These are phyloP conservation scores for Cosmia pyralina DNA, from an alignment of 2,888 invertebrate genomes.

Conservation along the genomic window DNA sequence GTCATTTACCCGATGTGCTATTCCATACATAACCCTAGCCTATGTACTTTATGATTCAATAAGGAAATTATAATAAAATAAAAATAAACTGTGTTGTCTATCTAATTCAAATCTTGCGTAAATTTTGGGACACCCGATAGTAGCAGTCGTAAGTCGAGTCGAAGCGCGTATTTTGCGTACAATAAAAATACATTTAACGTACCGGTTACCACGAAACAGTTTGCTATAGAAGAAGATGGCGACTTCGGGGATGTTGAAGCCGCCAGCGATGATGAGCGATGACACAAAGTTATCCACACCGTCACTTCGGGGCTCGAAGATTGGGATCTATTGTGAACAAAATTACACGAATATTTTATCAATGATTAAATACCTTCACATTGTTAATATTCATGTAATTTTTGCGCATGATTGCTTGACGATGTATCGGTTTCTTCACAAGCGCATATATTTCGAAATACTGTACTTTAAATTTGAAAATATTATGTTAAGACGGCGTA, in stretches of 20 bases:
- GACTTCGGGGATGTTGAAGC: constrained; percentile 97
- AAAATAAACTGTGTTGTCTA: no score
- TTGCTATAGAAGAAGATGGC: constrained; percentile 97
- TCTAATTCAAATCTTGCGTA: no score
- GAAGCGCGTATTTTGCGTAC: neutral
- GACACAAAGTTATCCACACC: constrained; percentile 98
- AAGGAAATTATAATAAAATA: no score
- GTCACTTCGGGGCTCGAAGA: constrained; percentile 98
- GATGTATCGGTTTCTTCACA: no score
- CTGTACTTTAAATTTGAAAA: no score
- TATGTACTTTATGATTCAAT: no score
- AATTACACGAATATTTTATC: neutral
- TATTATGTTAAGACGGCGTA: no score
- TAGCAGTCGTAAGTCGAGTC: no score
- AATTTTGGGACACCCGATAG: no score
- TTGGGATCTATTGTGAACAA: constrained; percentile 93
- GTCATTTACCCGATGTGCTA: no score
- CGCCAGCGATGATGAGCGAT: constrained; percentile 96
- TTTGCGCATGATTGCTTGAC: neutral
- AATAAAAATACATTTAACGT: neutral
- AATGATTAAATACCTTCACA: neutral
- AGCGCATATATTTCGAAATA: no score
- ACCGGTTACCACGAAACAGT: constrained; percentile 96
- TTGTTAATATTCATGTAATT: neutral
- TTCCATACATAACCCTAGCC: no score